Conservation (phyloP, 2,888 invertebrate genomes). For the Crossocerus cetratus region DNA sequence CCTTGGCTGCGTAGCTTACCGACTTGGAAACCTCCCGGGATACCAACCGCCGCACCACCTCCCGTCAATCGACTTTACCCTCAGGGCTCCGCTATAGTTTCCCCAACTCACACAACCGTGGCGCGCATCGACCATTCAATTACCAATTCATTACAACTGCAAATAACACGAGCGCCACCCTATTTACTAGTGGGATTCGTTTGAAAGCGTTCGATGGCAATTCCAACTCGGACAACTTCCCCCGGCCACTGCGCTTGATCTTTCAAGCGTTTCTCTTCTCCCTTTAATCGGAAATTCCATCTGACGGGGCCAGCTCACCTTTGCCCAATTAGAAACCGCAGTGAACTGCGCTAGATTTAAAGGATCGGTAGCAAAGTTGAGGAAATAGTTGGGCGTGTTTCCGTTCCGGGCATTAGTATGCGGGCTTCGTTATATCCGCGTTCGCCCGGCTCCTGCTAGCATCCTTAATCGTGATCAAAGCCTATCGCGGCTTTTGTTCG, state of each 20-base stretch:
- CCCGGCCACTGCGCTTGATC: no score
- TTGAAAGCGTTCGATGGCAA: no score
- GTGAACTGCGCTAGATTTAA: no score
- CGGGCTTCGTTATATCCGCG: constrained; percentile 70
- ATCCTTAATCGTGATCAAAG: constrained; percentile 58
- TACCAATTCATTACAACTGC: no score
- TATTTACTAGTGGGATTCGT: no score
- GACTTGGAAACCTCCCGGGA: constrained; percentile 1
- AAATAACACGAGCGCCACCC: no score
- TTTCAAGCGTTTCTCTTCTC: no score
- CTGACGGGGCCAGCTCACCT: constrained; percentile 20
- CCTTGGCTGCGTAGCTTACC: constrained; percentile 26
- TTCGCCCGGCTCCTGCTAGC: constrained; percentile 58
- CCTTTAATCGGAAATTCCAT: no score
- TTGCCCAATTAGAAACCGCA: no score
- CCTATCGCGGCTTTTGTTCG: constrained; percentile 54
- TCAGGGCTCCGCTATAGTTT: not conserved
- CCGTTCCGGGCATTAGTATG: constrained; percentile 71
- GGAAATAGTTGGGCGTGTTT: constrained; percentile 62
- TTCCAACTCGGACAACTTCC: no score
- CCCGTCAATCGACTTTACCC: no score
- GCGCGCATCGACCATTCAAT: constrained; percentile 19
- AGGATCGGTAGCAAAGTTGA: constrained; percentile 51
- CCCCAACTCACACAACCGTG: constrained; percentile 19
- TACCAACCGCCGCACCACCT: not conserved